Evolutionary conservation across 2,113 vertebrate species (phyloP), one percentile per base, ranked within the genome.

Genomic region (Grallaria varia): DNA sequence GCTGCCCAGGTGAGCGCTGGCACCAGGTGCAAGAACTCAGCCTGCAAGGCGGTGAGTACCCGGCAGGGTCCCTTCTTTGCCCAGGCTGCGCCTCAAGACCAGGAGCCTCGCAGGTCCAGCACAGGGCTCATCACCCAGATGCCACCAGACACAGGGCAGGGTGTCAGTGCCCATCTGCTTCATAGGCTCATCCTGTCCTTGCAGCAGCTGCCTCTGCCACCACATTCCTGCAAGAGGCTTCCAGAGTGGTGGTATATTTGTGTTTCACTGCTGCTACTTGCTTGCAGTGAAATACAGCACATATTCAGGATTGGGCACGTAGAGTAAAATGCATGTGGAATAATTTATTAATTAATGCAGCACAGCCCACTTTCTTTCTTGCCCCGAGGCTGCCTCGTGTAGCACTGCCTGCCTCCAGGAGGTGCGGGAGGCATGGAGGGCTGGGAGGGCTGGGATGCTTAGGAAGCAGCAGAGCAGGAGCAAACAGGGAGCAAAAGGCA

Each of bases 11-110:
- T 80, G 71, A 96, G 50, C 78, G 74, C 72, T 6, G 99, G 98
- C 44, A 99, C 98, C 13, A 96, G 90, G 58, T 99, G 99, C 98
- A 99, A 99, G 97, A 99, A 99, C 3, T 10, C 99, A 56, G 98
- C 98, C 91, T 99, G 99, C 96, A 99, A 99, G 97, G 98, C 94
- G 31, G 99, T 99, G 94, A 97, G 99, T 98, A 50, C 14, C n/a
- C 3, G 1, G 25, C 47, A 50, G n/a, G 16, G 40, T 22, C 14
- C 50, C 50, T 8, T 23, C 42, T 22, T 5, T 4, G 39, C 37
- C 25, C 9, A 12, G 15, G 64, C 56, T 31, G 52, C 1, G 1
- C 47, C 1, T 1, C 22, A 2, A 15, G 31, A 20, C 56, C 4
- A 6, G 47, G 20, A 71, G 44, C 53, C 55, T 13, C 2, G 0